These are phyloP conservation scores for Otus sunia DNA, from an alignment of 2,113 vertebrate genomes.

Conservation along the genomic window DNA sequence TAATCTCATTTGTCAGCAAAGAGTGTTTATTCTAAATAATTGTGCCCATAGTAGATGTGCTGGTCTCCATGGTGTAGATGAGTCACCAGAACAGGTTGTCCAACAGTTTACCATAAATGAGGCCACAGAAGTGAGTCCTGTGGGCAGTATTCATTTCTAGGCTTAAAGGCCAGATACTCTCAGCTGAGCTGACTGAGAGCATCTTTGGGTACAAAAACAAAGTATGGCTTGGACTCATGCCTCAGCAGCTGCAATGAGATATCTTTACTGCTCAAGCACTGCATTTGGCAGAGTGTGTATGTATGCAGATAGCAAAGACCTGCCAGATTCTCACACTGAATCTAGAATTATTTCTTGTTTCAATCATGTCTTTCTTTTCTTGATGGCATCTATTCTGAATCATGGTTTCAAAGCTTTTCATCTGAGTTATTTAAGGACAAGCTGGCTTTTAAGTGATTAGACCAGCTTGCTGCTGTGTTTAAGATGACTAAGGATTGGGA, in stretches of 20 bases:
- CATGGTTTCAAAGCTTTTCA: not conserved
- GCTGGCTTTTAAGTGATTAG: not conserved
- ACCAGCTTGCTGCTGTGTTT: not conserved
- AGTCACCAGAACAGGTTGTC: not conserved
- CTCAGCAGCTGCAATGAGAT: not conserved
- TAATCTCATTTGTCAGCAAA: not conserved
- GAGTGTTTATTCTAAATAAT: not conserved
- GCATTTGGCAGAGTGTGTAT: not conserved
- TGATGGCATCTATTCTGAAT: not conserved
- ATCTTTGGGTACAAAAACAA: not conserved
- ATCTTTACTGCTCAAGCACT: not conserved
- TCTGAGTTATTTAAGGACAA: not conserved
- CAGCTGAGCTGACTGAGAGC: not conserved
- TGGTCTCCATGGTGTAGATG: not conserved
- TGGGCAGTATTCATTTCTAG: not conserved
- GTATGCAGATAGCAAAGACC: not conserved
- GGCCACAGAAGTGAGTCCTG: not conserved
- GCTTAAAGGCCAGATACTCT: not conserved
- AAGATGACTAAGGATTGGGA: not conserved
- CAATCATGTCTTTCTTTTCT: not conserved
- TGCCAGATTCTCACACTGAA: not conserved
- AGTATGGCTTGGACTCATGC: not conserved
- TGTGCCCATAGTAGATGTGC: not conserved
- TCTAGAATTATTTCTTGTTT: slow-evolving; percentile 16
- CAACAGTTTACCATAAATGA: not conserved